These are phyloP conservation scores for Alcedo quadribrachys DNA, from an alignment of 2,797 vertebrate genomes.

Conservation along the genomic window DNA sequence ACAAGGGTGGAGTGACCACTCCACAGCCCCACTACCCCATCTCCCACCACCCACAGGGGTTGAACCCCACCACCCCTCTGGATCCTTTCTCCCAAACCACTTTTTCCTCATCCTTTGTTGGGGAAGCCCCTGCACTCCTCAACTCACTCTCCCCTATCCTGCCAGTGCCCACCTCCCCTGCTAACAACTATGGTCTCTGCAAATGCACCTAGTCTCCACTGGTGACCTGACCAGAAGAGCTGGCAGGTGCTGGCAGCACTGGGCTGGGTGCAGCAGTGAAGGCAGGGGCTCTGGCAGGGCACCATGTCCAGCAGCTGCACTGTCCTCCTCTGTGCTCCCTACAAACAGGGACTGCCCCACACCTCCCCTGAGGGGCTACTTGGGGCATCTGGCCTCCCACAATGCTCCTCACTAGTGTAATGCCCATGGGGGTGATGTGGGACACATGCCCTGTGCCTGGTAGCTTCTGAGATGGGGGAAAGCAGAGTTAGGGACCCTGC, in stretches of 20 bases:
- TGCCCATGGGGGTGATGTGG: background rate
- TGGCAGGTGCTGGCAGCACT: background rate
- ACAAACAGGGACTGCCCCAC: background rate
- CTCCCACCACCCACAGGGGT: background rate
- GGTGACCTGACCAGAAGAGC: background rate
- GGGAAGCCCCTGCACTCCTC: background rate
- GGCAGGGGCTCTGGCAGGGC: background rate
- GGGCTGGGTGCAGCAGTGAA: background rate
- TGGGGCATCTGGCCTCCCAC: background rate
- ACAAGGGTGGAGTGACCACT: too few species aligned
- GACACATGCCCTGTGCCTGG: background rate
- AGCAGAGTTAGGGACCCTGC: background rate
- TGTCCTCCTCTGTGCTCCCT: background rate
- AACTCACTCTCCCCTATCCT: fast-evolving
- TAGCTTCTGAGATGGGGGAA: background rate
- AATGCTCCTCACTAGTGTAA: fast-evolving
- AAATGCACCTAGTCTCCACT: background rate
- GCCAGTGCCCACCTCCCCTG: background rate
- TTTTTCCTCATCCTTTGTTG: background rate
- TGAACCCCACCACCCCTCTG: background rate
- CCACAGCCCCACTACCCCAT: background rate
- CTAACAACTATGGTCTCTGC: fast-evolving
- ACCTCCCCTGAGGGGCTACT: background rate
- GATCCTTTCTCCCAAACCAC: background rate
- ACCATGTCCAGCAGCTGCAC: background rate